Evolutionary conservation across 2,797 vertebrate genomes (phyloP).

Genomic region (Gouania willdenowi): DNA sequence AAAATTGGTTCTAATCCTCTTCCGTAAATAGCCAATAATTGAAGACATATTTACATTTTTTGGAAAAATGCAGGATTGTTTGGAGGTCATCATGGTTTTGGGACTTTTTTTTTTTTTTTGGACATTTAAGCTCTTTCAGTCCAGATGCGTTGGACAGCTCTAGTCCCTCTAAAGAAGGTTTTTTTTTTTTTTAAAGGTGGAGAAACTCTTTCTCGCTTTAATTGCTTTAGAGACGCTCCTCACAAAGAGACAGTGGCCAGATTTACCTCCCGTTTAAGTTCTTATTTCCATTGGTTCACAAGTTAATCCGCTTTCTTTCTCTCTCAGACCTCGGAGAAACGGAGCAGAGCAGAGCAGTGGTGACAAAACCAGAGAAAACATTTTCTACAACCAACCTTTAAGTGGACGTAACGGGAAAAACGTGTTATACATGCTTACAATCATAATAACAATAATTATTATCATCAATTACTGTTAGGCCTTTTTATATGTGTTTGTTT

Average conservation of each 20-base stretch:
- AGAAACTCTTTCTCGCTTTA: constrained; percentile 95
- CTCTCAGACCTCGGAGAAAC: constrained; percentile 79
- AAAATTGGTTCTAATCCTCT: no score
- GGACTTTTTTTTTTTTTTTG: no score
- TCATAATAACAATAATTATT: constrained; percentile 15
- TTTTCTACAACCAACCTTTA: constrained; percentile 5
- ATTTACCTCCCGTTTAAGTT: constrained; percentile 96
- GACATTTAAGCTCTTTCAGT: constrained; percentile 82
- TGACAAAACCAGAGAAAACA: constrained; percentile 51
- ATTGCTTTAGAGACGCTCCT: constrained; percentile 95
- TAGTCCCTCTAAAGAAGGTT: constrained; percentile 88
- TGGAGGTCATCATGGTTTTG: no score
- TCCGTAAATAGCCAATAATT: no score
- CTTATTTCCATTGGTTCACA: constrained; percentile 97
- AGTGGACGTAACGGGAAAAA: constrained; percentile 1
- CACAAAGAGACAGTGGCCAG: constrained; percentile 92
- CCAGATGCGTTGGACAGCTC: constrained; percentile 86
- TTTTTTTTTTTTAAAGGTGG: no score
- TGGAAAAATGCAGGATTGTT: no score
- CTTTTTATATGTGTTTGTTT: no score
- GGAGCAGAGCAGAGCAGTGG: constrained; percentile 49
- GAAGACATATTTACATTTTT: no score
- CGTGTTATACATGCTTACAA: neutral
- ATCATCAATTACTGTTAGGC: constrained; percentile 10
- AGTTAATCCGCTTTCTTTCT: constrained; percentile 95